These are phyloP conservation scores for Cololabis saira DNA, from an alignment of 2,113 vertebrate species.

Conservation along the genomic window DNA sequence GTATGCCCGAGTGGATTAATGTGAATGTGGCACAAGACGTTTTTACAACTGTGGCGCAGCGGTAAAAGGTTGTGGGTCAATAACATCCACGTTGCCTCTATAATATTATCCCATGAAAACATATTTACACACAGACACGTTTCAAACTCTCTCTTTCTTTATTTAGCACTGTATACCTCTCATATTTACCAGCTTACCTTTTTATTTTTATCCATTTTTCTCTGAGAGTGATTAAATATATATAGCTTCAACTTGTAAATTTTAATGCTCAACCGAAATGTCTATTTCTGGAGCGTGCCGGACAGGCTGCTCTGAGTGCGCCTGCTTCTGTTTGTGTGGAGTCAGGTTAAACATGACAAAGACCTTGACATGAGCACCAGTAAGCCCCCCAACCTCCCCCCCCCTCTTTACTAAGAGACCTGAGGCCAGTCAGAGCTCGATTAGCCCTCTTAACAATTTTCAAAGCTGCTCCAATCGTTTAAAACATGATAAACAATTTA, in stretches of 20 bases:
- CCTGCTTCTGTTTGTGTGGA: constrained; percentile 37
- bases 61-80: constrained; percentile 45
- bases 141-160: constrained; percentile 11
- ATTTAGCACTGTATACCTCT: constrained; percentile 21
- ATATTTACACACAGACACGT: constrained; percentile 20
- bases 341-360: constrained; percentile 59
- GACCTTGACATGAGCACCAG: constrained; percentile 51
- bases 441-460: constrained; percentile 25
- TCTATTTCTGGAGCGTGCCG: constrained; percentile 53
- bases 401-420: constrained; percentile 25
- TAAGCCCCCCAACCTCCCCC: constrained; percentile 32
- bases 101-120: constrained; percentile 39
- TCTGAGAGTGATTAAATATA: constrained; percentile 45
- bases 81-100: constrained; percentile 32
- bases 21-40: constrained; percentile 39
- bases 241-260: constrained; percentile 30
- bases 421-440: constrained; percentile 18
- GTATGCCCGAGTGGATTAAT: constrained; percentile 47
- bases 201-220: constrained; percentile 13
- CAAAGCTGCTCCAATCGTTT: background rate
- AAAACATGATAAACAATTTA: background rate
- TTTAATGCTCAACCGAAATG: constrained; percentile 7
- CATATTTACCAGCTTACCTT: background rate
- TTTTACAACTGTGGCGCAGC: constrained; percentile 51
- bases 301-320: constrained; percentile 14